Conservation (phyloP, 2,797 vertebrate species). For the Phylloscopus collybita region DNA sequence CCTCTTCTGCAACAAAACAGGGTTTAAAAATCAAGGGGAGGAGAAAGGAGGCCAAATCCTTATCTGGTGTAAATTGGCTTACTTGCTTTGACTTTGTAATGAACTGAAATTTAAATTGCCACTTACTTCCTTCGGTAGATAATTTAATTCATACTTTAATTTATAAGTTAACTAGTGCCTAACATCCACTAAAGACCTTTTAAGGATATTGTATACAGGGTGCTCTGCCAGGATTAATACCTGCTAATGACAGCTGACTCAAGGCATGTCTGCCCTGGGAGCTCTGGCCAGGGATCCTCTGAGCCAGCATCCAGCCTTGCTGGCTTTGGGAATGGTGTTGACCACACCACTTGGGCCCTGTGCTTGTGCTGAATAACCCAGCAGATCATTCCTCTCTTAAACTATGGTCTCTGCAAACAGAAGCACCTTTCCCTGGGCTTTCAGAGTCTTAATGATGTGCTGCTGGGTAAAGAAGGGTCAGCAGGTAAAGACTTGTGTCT, state of each 20-base stretch:
- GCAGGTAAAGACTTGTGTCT: background rate
- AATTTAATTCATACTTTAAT: slow-evolving; percentile 44
- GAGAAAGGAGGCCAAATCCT: background rate
- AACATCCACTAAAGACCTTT: slow-evolving; percentile 16
- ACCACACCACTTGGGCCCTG: background rate
- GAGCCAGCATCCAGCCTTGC: background rate
- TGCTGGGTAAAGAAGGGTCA: background rate
- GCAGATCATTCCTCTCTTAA: background rate
- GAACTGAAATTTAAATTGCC: slow-evolving; percentile 17
- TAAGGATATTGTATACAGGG: background rate
- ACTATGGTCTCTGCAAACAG: background rate
- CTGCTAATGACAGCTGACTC: slow-evolving; percentile 7
- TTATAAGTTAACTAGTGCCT: slow-evolving; percentile 37
- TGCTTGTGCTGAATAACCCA: background rate
- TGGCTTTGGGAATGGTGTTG: background rate
- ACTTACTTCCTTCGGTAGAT: slow-evolving; percentile 13
- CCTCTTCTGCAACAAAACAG: background rate
- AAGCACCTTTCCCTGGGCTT: background rate
- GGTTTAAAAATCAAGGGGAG: background rate
- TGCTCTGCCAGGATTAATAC: slow-evolving; percentile 23
- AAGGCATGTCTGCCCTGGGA: accelerated
- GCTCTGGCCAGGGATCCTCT: background rate
- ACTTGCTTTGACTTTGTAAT: background rate
- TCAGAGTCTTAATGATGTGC: background rate
- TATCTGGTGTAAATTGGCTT: background rate